Conservation (phyloP, 2,113 vertebrate species). For the Hippocampus guttulatus region DNA sequence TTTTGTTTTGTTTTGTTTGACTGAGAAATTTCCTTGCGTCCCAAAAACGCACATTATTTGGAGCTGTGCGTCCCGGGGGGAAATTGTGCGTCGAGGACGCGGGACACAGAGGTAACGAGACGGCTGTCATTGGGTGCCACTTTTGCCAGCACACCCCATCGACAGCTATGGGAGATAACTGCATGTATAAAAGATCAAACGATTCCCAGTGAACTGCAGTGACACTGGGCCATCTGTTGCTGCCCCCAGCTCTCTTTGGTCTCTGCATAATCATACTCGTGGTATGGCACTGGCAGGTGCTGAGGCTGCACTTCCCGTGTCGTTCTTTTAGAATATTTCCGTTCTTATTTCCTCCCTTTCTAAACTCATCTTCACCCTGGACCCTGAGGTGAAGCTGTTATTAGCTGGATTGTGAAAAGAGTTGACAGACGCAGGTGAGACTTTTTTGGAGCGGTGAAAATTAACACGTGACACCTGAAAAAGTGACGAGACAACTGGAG, state of each 20-base stretch:
- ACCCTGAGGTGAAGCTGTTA: constrained; percentile 46
- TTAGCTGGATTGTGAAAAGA: constrained; percentile 31
- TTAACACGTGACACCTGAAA: constrained; percentile 25
- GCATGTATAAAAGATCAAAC: constrained; percentile 63
- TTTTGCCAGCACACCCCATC: not conserved
- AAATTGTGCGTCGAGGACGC: too few species aligned
- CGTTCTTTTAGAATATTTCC: constrained; percentile 28
- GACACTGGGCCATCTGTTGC: constrained; percentile 58
- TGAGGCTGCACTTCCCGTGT: constrained; percentile 60
- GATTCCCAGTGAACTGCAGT: constrained; percentile 35
- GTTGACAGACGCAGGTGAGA: constrained; percentile 13
- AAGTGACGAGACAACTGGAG: constrained; percentile 22
- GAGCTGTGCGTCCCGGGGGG: too few species aligned
- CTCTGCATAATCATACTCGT: constrained; percentile 50
- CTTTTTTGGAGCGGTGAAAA: not conserved
- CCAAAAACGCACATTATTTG: too few species aligned
- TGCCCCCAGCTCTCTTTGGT: constrained; percentile 47
- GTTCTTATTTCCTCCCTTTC: constrained; percentile 13
- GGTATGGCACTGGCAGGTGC: constrained; percentile 46
- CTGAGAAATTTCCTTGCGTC: too few species aligned
- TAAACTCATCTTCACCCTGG: constrained; percentile 18
- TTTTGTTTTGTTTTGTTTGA: too few species aligned
- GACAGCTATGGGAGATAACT: constrained; percentile 44
- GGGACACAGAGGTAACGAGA: too few species aligned
- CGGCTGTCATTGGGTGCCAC: not conserved